Base-by-base conservation (phyloP, 1,140 invertebrate genomes). In the Pseudomyrmex sp. region DNA sequence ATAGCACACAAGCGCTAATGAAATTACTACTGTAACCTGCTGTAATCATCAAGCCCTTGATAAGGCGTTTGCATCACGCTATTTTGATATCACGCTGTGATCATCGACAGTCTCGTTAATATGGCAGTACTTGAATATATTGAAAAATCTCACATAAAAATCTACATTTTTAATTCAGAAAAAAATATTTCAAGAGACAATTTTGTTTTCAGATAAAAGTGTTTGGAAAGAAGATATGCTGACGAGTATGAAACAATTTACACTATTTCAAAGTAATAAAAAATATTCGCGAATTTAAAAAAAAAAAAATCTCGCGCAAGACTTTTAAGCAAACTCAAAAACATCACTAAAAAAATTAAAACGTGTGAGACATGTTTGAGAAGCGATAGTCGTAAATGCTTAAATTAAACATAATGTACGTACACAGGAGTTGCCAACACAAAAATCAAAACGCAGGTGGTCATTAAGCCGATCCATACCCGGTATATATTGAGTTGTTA, bases 401-500 rank as follows among this genome's bases (percentile, higher is more conserved):
- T 85, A 69, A 72, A 82, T 83, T 85, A 75, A 88, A 82, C 85
- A 84, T 88, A 83, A 63, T 68, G 56, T 63, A 77, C 73, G 58
- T 70, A 74, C 56, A 18, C 18, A 18, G 73, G 9, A 73, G 75
- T 58, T 89, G 83, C 52, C 79, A 76, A 83, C 63, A 76, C 82
- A 82, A 61, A 82, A 65, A 79, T 88, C 79, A 66, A 82, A 52
- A 82, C 79, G 79, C 87, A 91, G 88, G 88, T 92, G 89, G 88
- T 91, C 84, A 91, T 92, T 92, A 92, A 73, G 85, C 80, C 84
- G 83, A 83, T 84, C 84, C 82, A 92, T 88, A 89, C 88, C 89
- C 90, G 89, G 82, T 85, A 85, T 35, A 35, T 75, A 90, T 92
- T 91, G 90, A 92, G 88, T 89, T 87, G 89, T 91, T 91, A 88